Conservation (phyloP, 2,797 vertebrate genomes). For the Cheirogaleus major region DNA sequence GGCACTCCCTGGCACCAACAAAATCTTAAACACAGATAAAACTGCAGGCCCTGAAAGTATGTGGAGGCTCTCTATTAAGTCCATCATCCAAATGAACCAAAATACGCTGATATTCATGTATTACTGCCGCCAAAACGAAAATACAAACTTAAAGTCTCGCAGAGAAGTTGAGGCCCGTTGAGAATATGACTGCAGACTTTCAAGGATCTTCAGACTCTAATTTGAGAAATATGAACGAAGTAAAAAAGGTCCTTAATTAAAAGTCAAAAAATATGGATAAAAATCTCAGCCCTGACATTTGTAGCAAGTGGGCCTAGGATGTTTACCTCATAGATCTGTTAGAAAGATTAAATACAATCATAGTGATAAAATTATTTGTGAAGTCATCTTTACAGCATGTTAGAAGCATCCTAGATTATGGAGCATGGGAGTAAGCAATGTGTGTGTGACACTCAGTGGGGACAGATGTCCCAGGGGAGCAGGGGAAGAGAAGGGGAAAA, state of each 20-base stretch:
- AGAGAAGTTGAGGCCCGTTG: conserved; percentile 43
- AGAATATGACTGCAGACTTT: conserved; percentile 43
- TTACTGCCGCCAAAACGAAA: conserved; percentile 54
- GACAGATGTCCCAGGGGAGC: background rate
- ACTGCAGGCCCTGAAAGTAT: background rate
- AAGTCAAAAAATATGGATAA: background rate
- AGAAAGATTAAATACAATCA: conserved; percentile 12
- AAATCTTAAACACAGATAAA: conserved; percentile 23
- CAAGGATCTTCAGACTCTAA: conserved; percentile 40
- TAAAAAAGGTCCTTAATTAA: conserved; percentile 43
- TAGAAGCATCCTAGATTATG: background rate
- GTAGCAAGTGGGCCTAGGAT: background rate
- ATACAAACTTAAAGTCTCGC: conserved; percentile 48
- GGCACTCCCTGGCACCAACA: background rate
- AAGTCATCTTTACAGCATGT: background rate
- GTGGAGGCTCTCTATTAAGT: background rate
- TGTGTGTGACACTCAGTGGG: accelerated
- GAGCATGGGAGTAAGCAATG: background rate
- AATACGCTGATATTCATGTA: conserved; percentile 24
- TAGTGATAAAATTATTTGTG: background rate
- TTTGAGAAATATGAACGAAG: background rate
- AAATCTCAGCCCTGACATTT: conserved; percentile 6
- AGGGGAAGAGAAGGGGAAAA: background rate
- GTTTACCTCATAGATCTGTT: background rate
- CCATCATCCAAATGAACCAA: background rate